These are phyloP conservation scores for Malthinus seriepunctatus DNA, from an alignment of 2,888 invertebrate genomes.

Conservation along the genomic window DNA sequence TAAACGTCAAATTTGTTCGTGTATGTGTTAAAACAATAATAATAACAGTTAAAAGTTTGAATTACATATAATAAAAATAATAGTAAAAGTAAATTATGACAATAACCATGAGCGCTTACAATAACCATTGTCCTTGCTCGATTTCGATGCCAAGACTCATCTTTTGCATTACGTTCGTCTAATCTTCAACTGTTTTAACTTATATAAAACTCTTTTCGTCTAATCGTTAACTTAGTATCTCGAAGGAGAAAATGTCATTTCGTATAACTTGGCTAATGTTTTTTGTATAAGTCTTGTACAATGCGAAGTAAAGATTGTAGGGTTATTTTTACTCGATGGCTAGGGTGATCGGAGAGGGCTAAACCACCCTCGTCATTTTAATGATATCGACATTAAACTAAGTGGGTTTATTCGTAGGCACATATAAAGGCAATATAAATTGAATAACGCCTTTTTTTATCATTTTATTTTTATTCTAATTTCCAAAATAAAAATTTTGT, in stretches of 20 bases:
- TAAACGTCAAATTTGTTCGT: conserved; percentile 37
- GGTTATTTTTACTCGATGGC: conserved; percentile 10
- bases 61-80: conserved; percentile 54
- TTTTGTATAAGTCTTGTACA: background rate
- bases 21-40: conserved; percentile 45
- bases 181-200: conserved; percentile 41
- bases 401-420: conserved; percentile 6
- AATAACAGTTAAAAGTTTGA: conserved; percentile 51
- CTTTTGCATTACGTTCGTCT: conserved; percentile 27
- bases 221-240: conserved; percentile 3
- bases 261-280: background rate
- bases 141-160: conserved; percentile 25
- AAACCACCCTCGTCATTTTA: conserved; percentile 36
- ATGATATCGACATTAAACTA: conserved; percentile 33
- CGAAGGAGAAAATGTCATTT: conserved; percentile 3
- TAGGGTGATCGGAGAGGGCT: conserved; percentile 18
- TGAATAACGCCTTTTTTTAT: conserved; percentile 3
- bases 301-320: background rate
- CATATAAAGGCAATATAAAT: conserved; percentile 1
- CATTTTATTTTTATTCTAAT: background rate
- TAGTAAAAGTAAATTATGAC: conserved; percentile 50
- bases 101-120: conserved; percentile 50
- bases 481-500: conserved; percentile 1
- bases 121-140: conserved; percentile 46
- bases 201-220: conserved; percentile 10